These are phyloP conservation scores for Aelia acuminata DNA, from an alignment of 2,888 invertebrate genomes.

Conservation along the genomic window DNA sequence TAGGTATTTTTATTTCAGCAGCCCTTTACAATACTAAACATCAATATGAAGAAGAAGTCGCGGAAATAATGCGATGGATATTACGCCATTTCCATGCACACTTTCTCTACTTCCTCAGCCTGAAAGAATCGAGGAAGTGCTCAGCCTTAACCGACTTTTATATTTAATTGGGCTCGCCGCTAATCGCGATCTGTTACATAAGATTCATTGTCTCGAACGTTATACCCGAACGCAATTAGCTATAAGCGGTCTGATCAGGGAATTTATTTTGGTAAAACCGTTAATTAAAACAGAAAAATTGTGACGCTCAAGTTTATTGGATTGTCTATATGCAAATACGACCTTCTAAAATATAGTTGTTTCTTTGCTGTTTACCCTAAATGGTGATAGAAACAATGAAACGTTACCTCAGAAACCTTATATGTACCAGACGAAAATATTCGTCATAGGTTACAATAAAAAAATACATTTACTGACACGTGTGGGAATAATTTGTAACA, in stretches of 20 bases:
- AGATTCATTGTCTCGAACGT: not conserved
- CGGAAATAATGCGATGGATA: not conserved
- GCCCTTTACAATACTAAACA: not conserved
- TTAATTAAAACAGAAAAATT: not conserved
- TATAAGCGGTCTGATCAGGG: not conserved
- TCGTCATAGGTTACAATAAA: too few species aligned
- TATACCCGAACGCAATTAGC: not conserved
- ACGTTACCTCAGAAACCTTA: too few species aligned
- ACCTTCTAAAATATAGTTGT: not conserved
- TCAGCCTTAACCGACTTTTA: constrained; percentile 39
- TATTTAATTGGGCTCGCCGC: not conserved
- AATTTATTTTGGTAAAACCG: not conserved
- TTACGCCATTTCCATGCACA: constrained; percentile 15
- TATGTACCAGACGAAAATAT: too few species aligned
- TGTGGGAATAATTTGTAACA: too few species aligned
- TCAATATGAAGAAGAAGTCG: not conserved
- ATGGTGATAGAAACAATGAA: too few species aligned
- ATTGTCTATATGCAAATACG: not conserved
- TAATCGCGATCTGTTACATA: not conserved
- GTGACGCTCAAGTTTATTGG: not conserved
- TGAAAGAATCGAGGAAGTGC: constrained; percentile 8
- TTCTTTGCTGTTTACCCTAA: too few species aligned
- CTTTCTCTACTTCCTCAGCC: not conserved
- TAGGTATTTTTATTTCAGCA: not conserved
- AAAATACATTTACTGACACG: too few species aligned